These are phyloP conservation scores for Rhizoglyphus robini DNA, from an alignment of 1,140 invertebrate species.

Conservation along the genomic window DNA sequence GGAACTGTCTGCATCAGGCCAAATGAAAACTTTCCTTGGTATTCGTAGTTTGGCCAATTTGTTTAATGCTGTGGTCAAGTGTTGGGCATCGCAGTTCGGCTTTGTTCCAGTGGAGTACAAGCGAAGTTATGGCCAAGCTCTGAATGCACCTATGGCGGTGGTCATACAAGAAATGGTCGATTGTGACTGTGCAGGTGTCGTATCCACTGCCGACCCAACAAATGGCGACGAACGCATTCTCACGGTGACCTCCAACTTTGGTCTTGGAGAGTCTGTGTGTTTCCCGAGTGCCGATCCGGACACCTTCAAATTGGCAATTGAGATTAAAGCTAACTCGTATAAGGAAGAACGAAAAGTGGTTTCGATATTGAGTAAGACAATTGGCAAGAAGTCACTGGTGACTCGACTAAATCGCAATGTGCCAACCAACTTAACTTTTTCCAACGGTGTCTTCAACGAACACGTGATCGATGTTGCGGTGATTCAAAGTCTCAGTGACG, in stretches of 20 bases:
- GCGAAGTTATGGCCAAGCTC: conserved; percentile 47
- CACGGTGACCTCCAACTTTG: conserved; percentile 60
- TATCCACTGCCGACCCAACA: conserved; percentile 61
- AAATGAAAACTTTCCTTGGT: conserved; percentile 61
- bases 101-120: conserved; percentile 58
- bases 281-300: conserved; percentile 58
- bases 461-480: neutral
- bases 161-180: conserved; percentile 61
- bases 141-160: conserved; percentile 57
- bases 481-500: conserved; percentile 19
- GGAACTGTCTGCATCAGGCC: conserved; percentile 63
- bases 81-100: conserved; percentile 64
- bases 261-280: conserved; percentile 60
- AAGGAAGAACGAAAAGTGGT: neutral
- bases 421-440: neutral
- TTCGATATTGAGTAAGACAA: neutral
- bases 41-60: conserved; percentile 40
- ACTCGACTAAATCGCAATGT: neutral
- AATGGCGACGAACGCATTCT: conserved; percentile 50
- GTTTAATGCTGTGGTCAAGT: conserved; percentile 45
- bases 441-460: neutral
- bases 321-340: conserved; percentile 5
- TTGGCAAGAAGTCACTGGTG: conserved; percentile 9
- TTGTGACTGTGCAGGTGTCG: conserved; percentile 54
- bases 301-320: conserved; percentile 41